phyloP scores from a whole-genome alignment of 2,113 vertebrate species.

The Syrrhaptes paradoxus region DNA sequence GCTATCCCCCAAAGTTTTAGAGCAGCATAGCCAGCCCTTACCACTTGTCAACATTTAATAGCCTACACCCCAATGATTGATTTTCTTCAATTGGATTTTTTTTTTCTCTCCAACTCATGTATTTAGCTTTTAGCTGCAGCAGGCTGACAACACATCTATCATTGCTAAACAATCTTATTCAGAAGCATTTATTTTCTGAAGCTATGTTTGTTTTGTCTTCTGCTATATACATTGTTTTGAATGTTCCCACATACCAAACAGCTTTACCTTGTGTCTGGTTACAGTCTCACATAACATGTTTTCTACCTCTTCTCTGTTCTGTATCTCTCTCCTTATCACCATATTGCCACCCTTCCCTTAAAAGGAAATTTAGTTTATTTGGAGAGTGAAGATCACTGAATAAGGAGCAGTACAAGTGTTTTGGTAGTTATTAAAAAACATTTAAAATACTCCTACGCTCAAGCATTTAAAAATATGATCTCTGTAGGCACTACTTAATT shows the following conservation, averaged over 20 bases:
- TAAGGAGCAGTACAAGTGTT: accelerated
- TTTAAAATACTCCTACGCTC: not conserved
- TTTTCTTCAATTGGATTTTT: slow-evolving; percentile 17
- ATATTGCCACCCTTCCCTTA: not conserved
- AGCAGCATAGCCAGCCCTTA: slow-evolving; percentile 34
- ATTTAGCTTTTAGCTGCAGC: slow-evolving; percentile 55
- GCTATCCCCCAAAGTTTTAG: slow-evolving; percentile 59
- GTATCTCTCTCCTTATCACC: not conserved
- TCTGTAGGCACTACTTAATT: not conserved
- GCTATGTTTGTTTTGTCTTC: not conserved
- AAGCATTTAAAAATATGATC: not conserved
- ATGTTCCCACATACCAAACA: not conserved
- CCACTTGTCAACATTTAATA: slow-evolving; percentile 57
- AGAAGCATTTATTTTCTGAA: slow-evolving; percentile 47
- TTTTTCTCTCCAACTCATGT: slow-evolving; percentile 20
- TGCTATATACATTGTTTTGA: not conserved
- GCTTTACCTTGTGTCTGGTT: not conserved
- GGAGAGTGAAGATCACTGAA: not conserved
- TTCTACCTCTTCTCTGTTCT: not conserved
- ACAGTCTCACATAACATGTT: not conserved
- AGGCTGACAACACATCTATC: slow-evolving; percentile 59
- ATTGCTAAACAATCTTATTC: slow-evolving; percentile 52
- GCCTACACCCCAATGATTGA: slow-evolving; percentile 52
- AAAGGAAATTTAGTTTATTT: not conserved
- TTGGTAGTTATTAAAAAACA: not conserved